Percentiles rank a stretch among this genome's conserved stretches.
Evolutionary conservation across 2,888 invertebrate genomes (phyloP).

Genomic region (Phlogophora meticulosa): DNA sequence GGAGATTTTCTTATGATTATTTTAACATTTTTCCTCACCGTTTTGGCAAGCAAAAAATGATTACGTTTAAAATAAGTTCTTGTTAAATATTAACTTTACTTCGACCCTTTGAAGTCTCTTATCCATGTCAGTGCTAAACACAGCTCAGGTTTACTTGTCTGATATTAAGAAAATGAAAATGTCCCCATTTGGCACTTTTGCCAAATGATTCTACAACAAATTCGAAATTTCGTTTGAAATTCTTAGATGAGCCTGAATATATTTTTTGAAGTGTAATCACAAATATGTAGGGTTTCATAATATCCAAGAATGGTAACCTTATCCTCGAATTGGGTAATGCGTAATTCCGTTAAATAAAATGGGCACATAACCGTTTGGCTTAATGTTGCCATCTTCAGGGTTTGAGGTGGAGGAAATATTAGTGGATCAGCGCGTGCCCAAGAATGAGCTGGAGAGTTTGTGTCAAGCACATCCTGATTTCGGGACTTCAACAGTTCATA

Average conservation of each 20-base stretch:
- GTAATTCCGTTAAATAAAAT: conserved; percentile 23
- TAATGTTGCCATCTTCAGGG: conserved; percentile 1
- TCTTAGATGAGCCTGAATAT: not conserved
- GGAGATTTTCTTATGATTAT: too few relatives aligned
- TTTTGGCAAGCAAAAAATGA: not conserved
- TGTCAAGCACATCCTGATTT: not conserved
- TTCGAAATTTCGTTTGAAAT: not conserved
- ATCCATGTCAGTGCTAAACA: conserved; percentile 10
- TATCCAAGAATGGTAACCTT: conserved; percentile 13
- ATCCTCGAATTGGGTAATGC: conserved; percentile 11
- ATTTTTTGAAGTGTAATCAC: conserved; percentile 4
- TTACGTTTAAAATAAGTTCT: not conserved
- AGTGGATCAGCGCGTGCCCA: not conserved
- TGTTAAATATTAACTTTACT: not conserved
- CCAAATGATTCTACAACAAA: too few relatives aligned
- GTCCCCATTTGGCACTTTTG: not conserved
- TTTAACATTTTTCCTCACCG: too few relatives aligned
- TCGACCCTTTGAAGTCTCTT: not conserved
- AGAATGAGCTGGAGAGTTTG: not conserved
- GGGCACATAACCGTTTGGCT: conserved; percentile 27
- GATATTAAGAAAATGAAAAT: not conserved
- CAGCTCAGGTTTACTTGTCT: conserved; percentile 5
- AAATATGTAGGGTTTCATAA: conserved; percentile 5
- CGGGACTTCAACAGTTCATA: not conserved
- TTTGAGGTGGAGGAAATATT: conserved; percentile 23